These are phyloP conservation scores for Polydrusus pterygomalis DNA, from an alignment of 2,888 invertebrate species.

Conservation along the genomic window DNA sequence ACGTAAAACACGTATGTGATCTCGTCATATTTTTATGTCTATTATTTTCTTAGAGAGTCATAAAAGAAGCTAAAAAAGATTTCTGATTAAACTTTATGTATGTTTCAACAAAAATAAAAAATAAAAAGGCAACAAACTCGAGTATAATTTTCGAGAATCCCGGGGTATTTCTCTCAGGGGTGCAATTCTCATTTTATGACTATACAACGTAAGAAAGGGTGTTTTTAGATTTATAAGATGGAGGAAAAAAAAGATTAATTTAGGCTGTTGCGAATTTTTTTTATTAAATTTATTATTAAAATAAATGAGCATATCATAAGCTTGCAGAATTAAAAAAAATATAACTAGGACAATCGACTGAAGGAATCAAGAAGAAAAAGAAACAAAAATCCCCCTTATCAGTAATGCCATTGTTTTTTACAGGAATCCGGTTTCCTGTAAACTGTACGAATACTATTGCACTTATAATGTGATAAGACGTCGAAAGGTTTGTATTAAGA, in stretches of 20 bases:
- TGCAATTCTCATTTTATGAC: constrained; percentile 43
- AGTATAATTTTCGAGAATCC: constrained; percentile 44
- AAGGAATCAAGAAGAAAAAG: no score
- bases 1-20: constrained; percentile 7
- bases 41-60: constrained; percentile 16
- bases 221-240: constrained; percentile 43
- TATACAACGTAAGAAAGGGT: constrained; percentile 41
- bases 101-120: constrained; percentile 47
- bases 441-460: no score
- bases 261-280: constrained; percentile 1
- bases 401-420: no score
- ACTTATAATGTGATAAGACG: no score
- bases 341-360: background rate
- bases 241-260: constrained; percentile 30
- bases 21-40: constrained; percentile 4
- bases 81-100: constrained; percentile 33
- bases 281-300: constrained; percentile 3
- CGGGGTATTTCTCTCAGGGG: constrained; percentile 39
- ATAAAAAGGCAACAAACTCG: constrained; percentile 41
- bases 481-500: no score
- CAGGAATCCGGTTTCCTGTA: no score
- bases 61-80: constrained; percentile 28
- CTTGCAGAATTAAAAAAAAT: background rate
- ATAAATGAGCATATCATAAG: background rate
- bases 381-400: no score